Conservation (phyloP, 2,113 vertebrate species). For the Papio anubis region DNA sequence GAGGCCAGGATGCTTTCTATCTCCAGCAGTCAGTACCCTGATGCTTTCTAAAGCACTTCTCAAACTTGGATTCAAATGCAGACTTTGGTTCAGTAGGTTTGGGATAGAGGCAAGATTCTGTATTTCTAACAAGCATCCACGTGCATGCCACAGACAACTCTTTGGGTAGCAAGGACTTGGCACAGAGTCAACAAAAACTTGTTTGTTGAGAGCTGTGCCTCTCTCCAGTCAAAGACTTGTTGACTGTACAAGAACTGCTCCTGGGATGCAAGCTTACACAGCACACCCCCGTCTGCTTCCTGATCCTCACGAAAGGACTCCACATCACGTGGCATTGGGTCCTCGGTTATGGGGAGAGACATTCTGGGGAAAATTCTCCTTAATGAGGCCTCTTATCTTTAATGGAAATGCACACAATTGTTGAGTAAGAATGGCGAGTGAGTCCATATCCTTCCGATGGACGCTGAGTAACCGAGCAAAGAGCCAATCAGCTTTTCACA, state of each 20-base stretch:
- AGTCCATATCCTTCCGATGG: not conserved
- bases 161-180: not conserved
- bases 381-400: not conserved
- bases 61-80: not conserved
- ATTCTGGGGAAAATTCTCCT: not conserved
- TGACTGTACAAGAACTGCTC: not conserved
- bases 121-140: not conserved
- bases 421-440: not conserved
- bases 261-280: not conserved
- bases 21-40: not conserved
- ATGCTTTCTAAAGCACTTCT: not conserved
- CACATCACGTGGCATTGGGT: not conserved
- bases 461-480: not conserved
- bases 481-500: slow-evolving; percentile 44
- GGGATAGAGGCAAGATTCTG: not conserved
- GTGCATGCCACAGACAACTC: not conserved
- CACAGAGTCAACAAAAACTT: not conserved
- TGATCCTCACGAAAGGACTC: not conserved
- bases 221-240: not conserved
- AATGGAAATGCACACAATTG: not conserved
- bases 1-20: not conserved
- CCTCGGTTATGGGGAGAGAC: not conserved
- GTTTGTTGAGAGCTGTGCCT: no score
- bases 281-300: not conserved
- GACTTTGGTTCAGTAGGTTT: not conserved